Conservation (phyloP, 2,888 invertebrate genomes). For the Hyalella azteca region DNA sequence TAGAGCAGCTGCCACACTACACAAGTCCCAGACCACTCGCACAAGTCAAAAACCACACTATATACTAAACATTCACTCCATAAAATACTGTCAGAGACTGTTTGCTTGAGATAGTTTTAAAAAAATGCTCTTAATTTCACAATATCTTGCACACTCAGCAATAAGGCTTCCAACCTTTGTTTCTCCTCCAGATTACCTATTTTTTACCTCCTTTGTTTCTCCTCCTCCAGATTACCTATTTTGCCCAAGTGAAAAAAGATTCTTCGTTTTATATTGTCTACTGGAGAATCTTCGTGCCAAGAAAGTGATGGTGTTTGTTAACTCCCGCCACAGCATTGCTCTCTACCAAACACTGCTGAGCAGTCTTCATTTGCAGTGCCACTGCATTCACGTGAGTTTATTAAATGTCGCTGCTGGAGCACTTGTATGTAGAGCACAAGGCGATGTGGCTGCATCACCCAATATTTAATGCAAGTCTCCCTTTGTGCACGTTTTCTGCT, state of each 20-base stretch:
- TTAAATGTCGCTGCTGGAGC: too few relatives aligned
- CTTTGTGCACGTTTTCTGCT: too few relatives aligned
- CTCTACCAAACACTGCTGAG: slow-evolving; percentile 94
- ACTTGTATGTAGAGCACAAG: slow-evolving; percentile 60
- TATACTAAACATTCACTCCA: not conserved
- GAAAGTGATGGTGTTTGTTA: slow-evolving; percentile 95
- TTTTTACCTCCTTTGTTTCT: not conserved
- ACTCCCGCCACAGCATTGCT: slow-evolving; percentile 96
- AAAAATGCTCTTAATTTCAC: too few relatives aligned
- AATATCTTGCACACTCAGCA: too few relatives aligned
- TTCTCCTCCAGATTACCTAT: not conserved
- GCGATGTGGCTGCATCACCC: not conserved
- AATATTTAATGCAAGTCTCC: too few relatives aligned
- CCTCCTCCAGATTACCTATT: slow-evolving; percentile 75
- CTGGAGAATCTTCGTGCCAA: slow-evolving; percentile 95
- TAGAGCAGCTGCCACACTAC: too few relatives aligned
- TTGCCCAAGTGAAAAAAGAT: slow-evolving; percentile 91
- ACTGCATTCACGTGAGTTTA: slow-evolving; percentile 95
- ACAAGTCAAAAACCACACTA: too few relatives aligned
- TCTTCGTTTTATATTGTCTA: slow-evolving; percentile 91
- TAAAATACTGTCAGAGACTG: not conserved
- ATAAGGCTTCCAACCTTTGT: not conserved
- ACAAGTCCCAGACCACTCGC: too few relatives aligned
- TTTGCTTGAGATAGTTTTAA: not conserved
- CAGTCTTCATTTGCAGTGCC: slow-evolving; percentile 93